phyloP scores from a whole-genome alignment of 1,140 invertebrate species.

The Lordiphosa mommai region DNA sequence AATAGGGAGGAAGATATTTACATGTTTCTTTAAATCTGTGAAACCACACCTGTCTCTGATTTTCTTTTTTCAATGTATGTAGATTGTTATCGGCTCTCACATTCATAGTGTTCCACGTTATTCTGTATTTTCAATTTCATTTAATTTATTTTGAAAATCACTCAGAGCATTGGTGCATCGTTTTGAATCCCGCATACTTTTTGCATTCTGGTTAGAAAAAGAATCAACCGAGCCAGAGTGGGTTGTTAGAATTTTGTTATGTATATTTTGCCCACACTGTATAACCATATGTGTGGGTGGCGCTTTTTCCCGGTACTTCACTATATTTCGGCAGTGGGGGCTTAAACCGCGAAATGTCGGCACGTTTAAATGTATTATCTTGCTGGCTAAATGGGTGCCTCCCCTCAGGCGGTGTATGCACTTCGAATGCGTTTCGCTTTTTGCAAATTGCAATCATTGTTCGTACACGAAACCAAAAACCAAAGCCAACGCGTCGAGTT shows the following conservation, averaged over 20 bases:
- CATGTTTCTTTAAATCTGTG: no score
- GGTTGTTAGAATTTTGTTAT: not conserved
- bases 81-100: no score
- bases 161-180: no score
- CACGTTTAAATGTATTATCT: conserved; percentile 63
- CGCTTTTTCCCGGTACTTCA: conserved; percentile 11
- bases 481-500: conserved; percentile 22
- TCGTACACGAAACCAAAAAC: conserved; percentile 24
- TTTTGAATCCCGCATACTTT: no score
- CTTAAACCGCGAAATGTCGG: conserved; percentile 40
- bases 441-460: conserved; percentile 71
- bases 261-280: not conserved
- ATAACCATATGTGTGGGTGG: not conserved
- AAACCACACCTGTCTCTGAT: no score
- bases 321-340: conserved; percentile 15
- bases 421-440: conserved; percentile 62
- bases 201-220: no score
- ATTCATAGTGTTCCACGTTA: no score
- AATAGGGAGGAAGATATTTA: no score
- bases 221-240: no score
- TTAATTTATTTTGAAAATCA: no score
- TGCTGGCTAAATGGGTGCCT: conserved; percentile 15
- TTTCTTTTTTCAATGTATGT: no score
- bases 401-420: conserved; percentile 18
- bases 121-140: no score